Evolutionary conservation across 1,140 invertebrate genomes (phyloP).

Genomic region (Drosophila quadrilineata): DNA sequence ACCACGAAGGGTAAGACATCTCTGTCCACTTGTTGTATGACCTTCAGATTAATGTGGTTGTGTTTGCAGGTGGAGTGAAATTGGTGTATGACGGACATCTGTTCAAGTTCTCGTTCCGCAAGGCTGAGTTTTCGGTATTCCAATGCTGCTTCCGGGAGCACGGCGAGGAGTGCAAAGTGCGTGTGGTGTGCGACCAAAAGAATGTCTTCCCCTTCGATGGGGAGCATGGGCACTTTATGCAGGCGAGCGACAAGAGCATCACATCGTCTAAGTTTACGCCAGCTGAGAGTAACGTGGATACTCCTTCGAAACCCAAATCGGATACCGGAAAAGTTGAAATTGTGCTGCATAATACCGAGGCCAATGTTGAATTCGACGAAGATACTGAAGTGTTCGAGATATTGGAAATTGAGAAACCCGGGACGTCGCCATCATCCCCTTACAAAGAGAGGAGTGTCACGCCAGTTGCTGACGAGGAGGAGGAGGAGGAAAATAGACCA

Average conservation of each 20-base stretch:
- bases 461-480: not conserved
- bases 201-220: slow-evolving; percentile 72
- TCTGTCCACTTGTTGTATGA: slow-evolving; percentile 31
- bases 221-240: slow-evolving; percentile 71
- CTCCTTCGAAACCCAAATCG: not conserved
- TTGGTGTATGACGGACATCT: slow-evolving; percentile 71
- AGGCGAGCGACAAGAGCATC: slow-evolving; percentile 75
- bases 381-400: slow-evolving; percentile 18
- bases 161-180: slow-evolving; percentile 70
- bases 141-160: slow-evolving; percentile 78
- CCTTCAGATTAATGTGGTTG: slow-evolving; percentile 1
- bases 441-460: not conserved
- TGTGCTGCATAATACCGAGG: slow-evolving; percentile 13
- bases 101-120: slow-evolving; percentile 73
- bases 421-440: not conserved
- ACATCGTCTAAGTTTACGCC: slow-evolving; percentile 69
- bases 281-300: slow-evolving; percentile 16
- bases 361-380: slow-evolving; percentile 1
- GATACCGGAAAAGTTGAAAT: slow-evolving; percentile 38
- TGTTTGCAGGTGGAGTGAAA: slow-evolving; percentile 64
- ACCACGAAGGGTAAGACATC: slow-evolving; percentile 66
- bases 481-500: slow-evolving; percentile 8
- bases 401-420: slow-evolving; percentile 26
- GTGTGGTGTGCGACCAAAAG: slow-evolving; percentile 74
- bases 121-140: slow-evolving; percentile 71